Base-by-base conservation (phyloP, 2,113 vertebrate genomes). In the Perognathus longimembris region DNA sequence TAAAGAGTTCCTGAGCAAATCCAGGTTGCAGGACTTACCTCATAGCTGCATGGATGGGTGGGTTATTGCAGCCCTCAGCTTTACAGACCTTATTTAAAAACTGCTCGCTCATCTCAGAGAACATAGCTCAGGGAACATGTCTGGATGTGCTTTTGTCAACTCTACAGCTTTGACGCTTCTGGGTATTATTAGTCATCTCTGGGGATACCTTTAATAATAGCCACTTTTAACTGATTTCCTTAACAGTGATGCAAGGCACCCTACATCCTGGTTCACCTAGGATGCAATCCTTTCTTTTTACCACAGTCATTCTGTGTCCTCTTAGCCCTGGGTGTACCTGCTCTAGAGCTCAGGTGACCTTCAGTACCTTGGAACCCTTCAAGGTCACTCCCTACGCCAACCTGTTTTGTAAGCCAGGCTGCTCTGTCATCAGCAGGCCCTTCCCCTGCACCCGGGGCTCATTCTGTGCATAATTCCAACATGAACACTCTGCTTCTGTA, bases 191-290 rank as follows among this genome's bases (percentile, higher is more conserved):
- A 89, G 87, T 84, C 70, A 73, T 45, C 87, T 84, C 63, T 17
- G 84, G 93, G 84, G 91, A 59, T 84, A 94, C 87, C 77, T 97
- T 93, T 79, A 57, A 38, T 84, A 91, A 92, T 89, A 94, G 74
- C 91, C 77, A 66, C 76, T 80, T 96, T 92, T 96, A 91, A 91
- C 86, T 95, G 84, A 92, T 95, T 94, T 94, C 87, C 91, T 85
- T 86, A 89, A 64, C 69, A 91, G 22, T 91, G 84, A 94, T 0
- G 30, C 91, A 89, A 59, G 66, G 24, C 73, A 73, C 34, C 69
- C 73, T 50, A 32, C 73, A 75, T 70, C 77, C 2, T 30, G 21
- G 89, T 87, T 74, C 61, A 92, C 90, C 73, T 78, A 24, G 61
- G 67, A 45, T 92, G 84, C 92, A 63, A 76, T 73, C 77, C 54